phyloP scores from a whole-genome alignment of 2,888 invertebrate species.

The Xylota sylvarum region DNA sequence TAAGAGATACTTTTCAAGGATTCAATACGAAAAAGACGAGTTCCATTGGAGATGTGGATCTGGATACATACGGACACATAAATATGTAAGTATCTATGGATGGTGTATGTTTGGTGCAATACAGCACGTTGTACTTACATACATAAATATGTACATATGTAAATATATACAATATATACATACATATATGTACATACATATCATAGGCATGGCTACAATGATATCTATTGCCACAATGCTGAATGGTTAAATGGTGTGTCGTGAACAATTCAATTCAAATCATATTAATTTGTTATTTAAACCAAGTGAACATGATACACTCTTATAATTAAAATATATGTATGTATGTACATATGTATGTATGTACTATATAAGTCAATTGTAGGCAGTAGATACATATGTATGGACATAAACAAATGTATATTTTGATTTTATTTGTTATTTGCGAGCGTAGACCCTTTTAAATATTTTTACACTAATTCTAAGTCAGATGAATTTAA shows the following conservation, averaged over 20 bases:
- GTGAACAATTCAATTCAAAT: conserved; percentile 36
- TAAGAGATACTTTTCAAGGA: conserved; percentile 40
- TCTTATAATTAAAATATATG: conserved; percentile 25
- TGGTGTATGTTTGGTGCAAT: neutral
- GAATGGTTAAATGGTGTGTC: conserved; percentile 18
- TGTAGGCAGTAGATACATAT: neutral
- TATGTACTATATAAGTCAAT: neutral
- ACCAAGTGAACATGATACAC: neutral
- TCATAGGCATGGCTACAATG: neutral
- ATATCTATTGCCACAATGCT: conserved; percentile 9
- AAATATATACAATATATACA: too few species aligned
- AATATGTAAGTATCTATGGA: neutral
- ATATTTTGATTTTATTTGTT: neutral
- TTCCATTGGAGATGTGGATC: conserved; percentile 6
- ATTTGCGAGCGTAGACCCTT: too few species aligned
- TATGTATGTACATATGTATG: neutral
- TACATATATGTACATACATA: neutral
- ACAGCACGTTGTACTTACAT: neutral
- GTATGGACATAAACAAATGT: too few species aligned
- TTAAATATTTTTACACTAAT: too few species aligned
- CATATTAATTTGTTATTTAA: conserved; percentile 45
- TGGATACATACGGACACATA: too few species aligned
- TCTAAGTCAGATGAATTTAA: too few species aligned
- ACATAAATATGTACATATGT: neutral
- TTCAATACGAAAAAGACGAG: conserved; percentile 12